Evolutionary conservation across 1,140 invertebrate species (phyloP), one percentile per base, ranked within the genome.

Genomic region (Lepidostoma basale): DNA sequence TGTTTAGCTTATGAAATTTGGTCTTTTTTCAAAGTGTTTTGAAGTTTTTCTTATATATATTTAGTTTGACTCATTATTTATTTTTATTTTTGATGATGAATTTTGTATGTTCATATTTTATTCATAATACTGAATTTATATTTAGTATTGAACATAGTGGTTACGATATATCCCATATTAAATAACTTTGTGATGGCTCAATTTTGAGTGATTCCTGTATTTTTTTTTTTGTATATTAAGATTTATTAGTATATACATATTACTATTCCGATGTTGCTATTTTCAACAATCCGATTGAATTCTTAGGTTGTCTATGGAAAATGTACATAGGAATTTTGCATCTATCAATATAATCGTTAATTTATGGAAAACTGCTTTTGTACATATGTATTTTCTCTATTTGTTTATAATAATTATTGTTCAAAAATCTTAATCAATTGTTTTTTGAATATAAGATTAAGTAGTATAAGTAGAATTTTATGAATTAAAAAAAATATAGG

Each of bases 181-280:
- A n/a, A 1, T 54, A 28, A 28, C 26, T 16, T 40, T 67, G 69
- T 71, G 69, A 71, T 67, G 66, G 64, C 65, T 71, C 64, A 62
- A 44, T 16, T 65, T 16, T 47, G 69, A 67, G 59, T 63, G 59
- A 71, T 71, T 71, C 59, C 65, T 71, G n/a, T n/a, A n/a, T n/a
- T 23, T 39, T 23, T 39, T 49, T 52, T 16, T 33, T 67, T 52
- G 12, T 25, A 52, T 62, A 44, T 62, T 62, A 44, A 44, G 40
- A 10, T 26, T 18, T 62, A 44, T 62, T 40, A 10, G 42, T 22
- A 44, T 44, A 9, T 8, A 8, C 4, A 44, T 44, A 26, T 14
- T 22, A 44, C 58, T 44, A 28, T 59, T 23, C 33, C 18, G 30
- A 59, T 59, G 36, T 59, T 59, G 28, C 54, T 59, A 30, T 28